These are phyloP conservation scores for Geococcyx californianus DNA, from an alignment of 2,113 vertebrate species.

Conservation along the genomic window DNA sequence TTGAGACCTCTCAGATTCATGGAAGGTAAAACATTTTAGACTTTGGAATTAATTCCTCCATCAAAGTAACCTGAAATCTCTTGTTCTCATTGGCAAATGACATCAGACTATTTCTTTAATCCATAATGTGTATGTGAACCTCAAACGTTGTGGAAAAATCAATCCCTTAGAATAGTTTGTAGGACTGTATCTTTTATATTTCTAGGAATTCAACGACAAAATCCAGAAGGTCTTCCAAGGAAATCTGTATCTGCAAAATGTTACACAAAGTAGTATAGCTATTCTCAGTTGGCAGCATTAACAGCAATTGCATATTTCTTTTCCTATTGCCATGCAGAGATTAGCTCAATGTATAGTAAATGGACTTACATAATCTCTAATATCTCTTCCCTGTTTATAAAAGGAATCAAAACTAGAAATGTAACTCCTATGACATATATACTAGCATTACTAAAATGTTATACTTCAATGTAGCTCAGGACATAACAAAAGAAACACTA, in stretches of 20 bases:
- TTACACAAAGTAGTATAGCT: background rate
- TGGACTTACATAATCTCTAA: background rate
- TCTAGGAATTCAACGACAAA: background rate
- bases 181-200: background rate
- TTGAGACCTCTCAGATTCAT: background rate
- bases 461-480: background rate
- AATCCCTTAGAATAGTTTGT: background rate
- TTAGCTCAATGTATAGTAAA: background rate
- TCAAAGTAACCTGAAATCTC: background rate
- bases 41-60: background rate
- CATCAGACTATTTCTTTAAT: background rate
- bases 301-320: background rate
- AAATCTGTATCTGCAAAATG: background rate
- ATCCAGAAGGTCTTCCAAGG: background rate
- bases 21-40: background rate
- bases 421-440: background rate
- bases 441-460: background rate
- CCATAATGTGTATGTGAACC: background rate
- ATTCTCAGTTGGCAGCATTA: background rate
- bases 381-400: background rate
- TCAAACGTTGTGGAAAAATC: background rate
- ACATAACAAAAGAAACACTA: background rate
- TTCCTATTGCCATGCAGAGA: background rate
- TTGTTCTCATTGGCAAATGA: background rate
- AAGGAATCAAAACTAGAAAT: background rate